A percentile compares a stretch with the other conserved stretches of the same genome.
These are phyloP conservation scores for Hippocampus zosterae DNA, from an alignment of 2,113 vertebrate species.

Conservation along the genomic window DNA sequence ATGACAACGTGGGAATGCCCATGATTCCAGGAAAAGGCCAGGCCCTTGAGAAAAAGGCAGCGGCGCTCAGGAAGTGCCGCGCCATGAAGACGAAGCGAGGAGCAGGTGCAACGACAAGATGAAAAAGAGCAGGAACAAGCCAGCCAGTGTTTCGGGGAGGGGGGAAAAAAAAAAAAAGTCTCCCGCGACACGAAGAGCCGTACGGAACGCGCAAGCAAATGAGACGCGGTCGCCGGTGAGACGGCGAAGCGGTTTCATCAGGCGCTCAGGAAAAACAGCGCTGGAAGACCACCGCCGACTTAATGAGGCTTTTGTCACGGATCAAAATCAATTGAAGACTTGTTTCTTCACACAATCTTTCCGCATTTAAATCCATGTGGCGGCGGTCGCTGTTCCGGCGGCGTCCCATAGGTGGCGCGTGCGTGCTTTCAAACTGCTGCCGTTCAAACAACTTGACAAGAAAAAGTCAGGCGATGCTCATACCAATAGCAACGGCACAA, in stretches of 20 bases:
- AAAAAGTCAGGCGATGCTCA: not conserved
- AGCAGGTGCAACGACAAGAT: conserved; percentile 4
- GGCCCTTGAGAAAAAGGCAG: conserved; percentile 15
- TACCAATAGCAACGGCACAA: not conserved
- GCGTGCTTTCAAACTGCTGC: not conserved
- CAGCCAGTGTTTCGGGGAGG: not conserved
- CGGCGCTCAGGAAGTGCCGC: conserved; percentile 17
- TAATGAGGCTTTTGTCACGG: not conserved
- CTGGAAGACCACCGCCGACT: not conserved
- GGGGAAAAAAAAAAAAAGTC: conserved; percentile 20
- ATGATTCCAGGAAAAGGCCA: not conserved
- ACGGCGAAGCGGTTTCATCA: conserved; percentile 63
- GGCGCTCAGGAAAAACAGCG: conserved; percentile 3
- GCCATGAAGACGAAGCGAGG: not conserved
- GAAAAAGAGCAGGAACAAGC: not conserved
- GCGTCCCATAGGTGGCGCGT: not conserved
- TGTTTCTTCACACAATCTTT: not conserved
- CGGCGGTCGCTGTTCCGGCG: not conserved
- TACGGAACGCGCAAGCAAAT: conserved; percentile 60
- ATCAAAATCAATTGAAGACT: not conserved
- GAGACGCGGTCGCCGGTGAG: conserved; percentile 61
- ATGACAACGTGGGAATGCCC: not conserved
- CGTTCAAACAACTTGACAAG: not conserved
- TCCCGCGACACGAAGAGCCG: conserved; percentile 50
- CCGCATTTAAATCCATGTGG: not conserved